Conservation (phyloP, 2,797 vertebrate genomes). For the Crax fasciolata region DNA sequence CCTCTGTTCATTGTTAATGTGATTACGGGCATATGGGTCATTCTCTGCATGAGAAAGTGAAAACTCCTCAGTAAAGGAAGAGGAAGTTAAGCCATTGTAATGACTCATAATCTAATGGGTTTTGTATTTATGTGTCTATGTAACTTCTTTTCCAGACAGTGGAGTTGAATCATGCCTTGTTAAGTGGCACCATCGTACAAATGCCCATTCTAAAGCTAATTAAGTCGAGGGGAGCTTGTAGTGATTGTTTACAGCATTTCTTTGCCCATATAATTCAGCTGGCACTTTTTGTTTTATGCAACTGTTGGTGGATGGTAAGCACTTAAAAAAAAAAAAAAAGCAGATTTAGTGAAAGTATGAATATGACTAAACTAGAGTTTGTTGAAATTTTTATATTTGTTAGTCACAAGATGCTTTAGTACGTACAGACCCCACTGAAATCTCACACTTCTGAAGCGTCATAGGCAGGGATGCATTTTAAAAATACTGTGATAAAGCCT, state of each 20-base stretch:
- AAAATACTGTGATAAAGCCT: not conserved
- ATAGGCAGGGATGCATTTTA: not conserved
- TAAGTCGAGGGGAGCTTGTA: not conserved
- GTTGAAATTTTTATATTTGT: not conserved
- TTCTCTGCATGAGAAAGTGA: not conserved
- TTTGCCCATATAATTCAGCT: not conserved
- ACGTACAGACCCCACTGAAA: not conserved
- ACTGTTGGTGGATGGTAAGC: not conserved
- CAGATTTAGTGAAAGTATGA: not conserved
- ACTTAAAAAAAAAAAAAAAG: not conserved
- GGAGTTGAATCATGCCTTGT: not conserved
- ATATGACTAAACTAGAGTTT: not conserved
- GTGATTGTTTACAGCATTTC: not conserved
- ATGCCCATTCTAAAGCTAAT: not conserved
- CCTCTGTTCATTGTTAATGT: not conserved
- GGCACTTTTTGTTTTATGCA: not conserved
- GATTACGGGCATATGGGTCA: not conserved
- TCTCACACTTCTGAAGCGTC: accelerated
- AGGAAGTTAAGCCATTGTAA: not conserved
- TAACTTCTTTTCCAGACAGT: not conserved
- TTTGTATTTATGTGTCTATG: not conserved
- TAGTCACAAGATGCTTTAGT: not conserved
- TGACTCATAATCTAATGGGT: not conserved
- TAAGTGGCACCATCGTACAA: not conserved
- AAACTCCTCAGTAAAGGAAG: not conserved